Evolutionary conservation across 2,888 invertebrate genomes (phyloP), one percentile per base, ranked within the genome.

Genomic region (Serrognathus titanus): DNA sequence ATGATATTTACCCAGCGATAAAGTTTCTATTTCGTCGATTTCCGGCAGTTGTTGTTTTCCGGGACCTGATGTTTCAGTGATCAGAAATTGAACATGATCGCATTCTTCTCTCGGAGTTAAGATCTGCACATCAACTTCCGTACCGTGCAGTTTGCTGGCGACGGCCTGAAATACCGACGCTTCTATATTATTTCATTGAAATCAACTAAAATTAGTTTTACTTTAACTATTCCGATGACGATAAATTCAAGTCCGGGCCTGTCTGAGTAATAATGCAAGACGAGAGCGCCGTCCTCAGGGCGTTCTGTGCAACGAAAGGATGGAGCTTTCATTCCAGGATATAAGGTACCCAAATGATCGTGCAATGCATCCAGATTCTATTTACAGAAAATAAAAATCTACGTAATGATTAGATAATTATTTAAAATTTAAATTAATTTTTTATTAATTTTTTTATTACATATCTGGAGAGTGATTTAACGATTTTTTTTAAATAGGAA

Each of bases 171-270:
- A 70, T 53, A 55, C 37, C 45, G 24, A 11, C 24, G 24, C 24
- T 31, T 31, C 7, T 31, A 6, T 31, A 31, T 31, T 5, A 31
- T 31, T 31, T 13, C 31, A 9, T 39, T 3, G 5, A 53, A 11
- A 35, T 37, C 48, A 8, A 11, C 12, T 38, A 36, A 57, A 35
- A 48, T 3, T 45, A 16, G 51, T 60, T 67, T 70, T 79, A 93
- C 94, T 87, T 95, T 94, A 2, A 98, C 96, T 66, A 97, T 96
- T 31, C 97, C 97, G 72, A 95, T 97, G 59, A 97, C 97, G 72
- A 97, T 97, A 70, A 94, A 90, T 75, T 97, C 95, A 66, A 97
- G 80, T 3, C 95, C 94, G 3, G 94, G 92, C 62, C 97, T 85
- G 67, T 96, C 95, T 0, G 97, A 96, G 78, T 97, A 97, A 79